These are phyloP conservation scores for Sinonovacula constricta DNA, from an alignment of 1,140 invertebrate species.

Conservation along the genomic window DNA sequence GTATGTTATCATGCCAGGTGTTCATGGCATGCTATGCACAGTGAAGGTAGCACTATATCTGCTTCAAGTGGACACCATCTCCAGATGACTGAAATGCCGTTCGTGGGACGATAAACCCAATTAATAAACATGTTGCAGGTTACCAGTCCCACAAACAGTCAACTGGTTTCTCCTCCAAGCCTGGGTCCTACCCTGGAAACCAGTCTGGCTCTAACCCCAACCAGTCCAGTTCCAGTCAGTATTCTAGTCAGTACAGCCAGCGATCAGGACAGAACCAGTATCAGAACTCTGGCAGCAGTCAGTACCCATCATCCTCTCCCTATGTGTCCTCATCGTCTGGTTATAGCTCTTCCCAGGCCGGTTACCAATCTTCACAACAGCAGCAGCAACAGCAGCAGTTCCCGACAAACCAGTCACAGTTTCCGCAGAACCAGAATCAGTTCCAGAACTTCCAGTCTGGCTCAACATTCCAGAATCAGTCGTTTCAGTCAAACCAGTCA, in stretches of 20 bases:
- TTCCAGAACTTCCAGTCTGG: conserved; percentile 60
- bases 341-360: conserved; percentile 28
- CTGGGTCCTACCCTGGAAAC: conserved; percentile 57
- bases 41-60: too few species aligned
- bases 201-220: conserved; percentile 58
- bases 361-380: conserved; percentile 50
- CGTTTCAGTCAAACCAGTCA: conserved; percentile 52
- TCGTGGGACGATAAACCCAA: too few species aligned
- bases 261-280: conserved; percentile 59
- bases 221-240: conserved; percentile 43
- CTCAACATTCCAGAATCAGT: conserved; percentile 63
- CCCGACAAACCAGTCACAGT: conserved; percentile 59
- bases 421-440: conserved; percentile 40
- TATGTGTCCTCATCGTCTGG: conserved; percentile 49
- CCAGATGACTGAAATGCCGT: too few species aligned
- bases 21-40: too few species aligned
- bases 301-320: conserved; percentile 57
- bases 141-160: conserved; percentile 43
- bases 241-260: conserved; percentile 32
- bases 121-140: too few species aligned
- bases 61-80: too few species aligned
- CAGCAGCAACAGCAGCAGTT: too few species aligned
- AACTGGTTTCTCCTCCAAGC: conserved; percentile 42
- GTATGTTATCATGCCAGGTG: too few species aligned
- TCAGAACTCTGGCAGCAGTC: conserved; percentile 54